These are phyloP conservation scores for Acipenser oxyrinchus DNA, from an alignment of 2,797 vertebrate species.

Conservation along the genomic window DNA sequence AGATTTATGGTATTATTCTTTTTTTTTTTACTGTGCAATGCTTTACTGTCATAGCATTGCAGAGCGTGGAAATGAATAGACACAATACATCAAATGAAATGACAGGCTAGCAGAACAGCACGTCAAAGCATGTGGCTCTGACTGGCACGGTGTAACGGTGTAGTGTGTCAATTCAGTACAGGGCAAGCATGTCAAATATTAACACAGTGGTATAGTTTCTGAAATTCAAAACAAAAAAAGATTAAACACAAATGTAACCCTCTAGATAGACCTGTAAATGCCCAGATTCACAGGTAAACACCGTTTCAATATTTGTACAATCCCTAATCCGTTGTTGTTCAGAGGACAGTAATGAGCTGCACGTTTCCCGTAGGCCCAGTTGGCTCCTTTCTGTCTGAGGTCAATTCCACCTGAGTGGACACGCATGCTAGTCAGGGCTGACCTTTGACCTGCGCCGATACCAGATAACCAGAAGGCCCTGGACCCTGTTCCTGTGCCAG, in stretches of 20 bases:
- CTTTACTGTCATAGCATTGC: too few relatives aligned
- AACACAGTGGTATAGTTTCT: too few relatives aligned
- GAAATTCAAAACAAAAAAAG: neutral
- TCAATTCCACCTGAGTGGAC: conserved; percentile 22
- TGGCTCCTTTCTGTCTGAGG: conserved; percentile 10
- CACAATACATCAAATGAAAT: too few relatives aligned
- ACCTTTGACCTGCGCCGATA: conserved; percentile 17
- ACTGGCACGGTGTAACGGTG: too few relatives aligned
- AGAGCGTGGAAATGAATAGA: too few relatives aligned
- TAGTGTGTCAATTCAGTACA: too few relatives aligned
- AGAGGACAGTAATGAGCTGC: neutral
- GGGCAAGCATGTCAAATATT: too few relatives aligned
- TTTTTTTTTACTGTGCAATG: too few relatives aligned
- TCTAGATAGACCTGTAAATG: neutral
- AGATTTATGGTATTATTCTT: too few relatives aligned
- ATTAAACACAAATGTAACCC: neutral
- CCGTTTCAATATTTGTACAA: neutral
- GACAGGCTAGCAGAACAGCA: too few relatives aligned
- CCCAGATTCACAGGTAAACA: too few relatives aligned
- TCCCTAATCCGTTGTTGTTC: conserved; percentile 3
- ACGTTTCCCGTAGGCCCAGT: conserved; percentile 9
- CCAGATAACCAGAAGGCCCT: conserved; percentile 20
- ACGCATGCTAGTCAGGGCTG: conserved; percentile 20
- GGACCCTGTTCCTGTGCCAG: conserved; percentile 14
- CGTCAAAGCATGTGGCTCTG: too few relatives aligned